phyloP scores from a whole-genome alignment of 2,888 invertebrate genomes.

The Mesodorylaimus sp. region DNA sequence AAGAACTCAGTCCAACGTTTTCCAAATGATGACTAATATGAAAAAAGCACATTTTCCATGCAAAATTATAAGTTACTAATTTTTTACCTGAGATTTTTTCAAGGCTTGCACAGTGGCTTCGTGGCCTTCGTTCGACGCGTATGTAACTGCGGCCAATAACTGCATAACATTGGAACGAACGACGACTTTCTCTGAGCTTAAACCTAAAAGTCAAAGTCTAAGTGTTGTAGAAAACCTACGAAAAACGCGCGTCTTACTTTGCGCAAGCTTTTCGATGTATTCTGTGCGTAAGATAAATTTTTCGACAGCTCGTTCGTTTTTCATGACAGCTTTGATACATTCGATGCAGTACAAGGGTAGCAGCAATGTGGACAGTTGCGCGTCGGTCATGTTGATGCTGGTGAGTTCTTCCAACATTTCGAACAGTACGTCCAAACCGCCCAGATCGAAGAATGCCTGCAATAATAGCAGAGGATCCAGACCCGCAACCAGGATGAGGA shows the following conservation, averaged over 20 bases:
- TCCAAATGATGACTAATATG: neutral
- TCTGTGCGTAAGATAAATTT: neutral
- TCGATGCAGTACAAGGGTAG: constrained; percentile 3
- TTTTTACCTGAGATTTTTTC: neutral
- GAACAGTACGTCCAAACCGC: constrained; percentile 3
- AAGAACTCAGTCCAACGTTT: constrained; percentile 1
- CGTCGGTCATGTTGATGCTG: too few species aligned
- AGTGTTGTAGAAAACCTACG: neutral
- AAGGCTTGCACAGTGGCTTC: neutral
- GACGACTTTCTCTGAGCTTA: neutral
- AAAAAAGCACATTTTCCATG: neutral
- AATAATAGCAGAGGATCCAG: neutral
- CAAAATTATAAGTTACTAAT: neutral
- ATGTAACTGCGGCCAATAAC: neutral
- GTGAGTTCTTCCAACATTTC: constrained; percentile 4
- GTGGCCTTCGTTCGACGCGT: neutral
- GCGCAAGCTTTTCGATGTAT: neutral
- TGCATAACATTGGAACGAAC: constrained; percentile 3
- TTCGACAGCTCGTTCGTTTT: neutral
- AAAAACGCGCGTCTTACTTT: neutral
- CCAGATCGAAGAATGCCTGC: neutral
- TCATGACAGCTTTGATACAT: constrained; percentile 2
- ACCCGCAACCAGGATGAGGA: neutral
- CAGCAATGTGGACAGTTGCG: neutral
- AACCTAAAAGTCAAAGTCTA: neutral